Evolutionary conservation across 2,888 invertebrate species (phyloP), one percentile per base, ranked within the genome.

Genomic region (Torymus tubicola): DNA sequence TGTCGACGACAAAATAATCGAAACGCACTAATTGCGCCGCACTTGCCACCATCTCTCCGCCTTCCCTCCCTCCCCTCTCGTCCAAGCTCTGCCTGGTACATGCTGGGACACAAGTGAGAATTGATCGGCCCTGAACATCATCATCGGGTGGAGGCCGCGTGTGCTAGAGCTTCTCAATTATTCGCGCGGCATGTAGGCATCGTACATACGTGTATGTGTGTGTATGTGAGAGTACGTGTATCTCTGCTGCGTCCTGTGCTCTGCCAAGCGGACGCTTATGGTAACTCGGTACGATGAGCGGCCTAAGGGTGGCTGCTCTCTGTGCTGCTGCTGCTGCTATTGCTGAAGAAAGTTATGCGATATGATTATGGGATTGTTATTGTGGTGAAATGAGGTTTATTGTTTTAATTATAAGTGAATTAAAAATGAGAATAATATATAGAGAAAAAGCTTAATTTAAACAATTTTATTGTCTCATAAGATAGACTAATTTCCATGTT

Each of bases 161-260:
- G 65, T 42, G 65, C 31, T 63, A 70, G 18, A n/a, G 60, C 53
- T 72, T 72, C 72, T 72, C 78, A 72, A 72, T 72, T 78, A 78
- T 78, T 71, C 67, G 52, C 52, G 14, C 50, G 50, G 50, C n/a
- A 16, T 16, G n/a, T 42, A 31, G 0, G 5, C 31, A 8, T 42
- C 52, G 14, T 24, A 5, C 50, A 8, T 10, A 12, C 18, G n/a
- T 18, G 4, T 31, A 57, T 69, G 5, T 53, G 16, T 21, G 18
- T n/a, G 10, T 12, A n/a, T 12, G 58, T 52, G 21, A 2, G 21
- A 2, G 2, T 21, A 0, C 42, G 42, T 74, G 12, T 72, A 67
- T 67, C 21, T 57, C 16, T 3, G 57, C 16, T 3, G 57, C 65
- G 8, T 64, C 31, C 18, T 31, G 64, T 31, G 64, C 64, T 73